These are phyloP conservation scores for Latrodectus geometricus DNA, from an alignment of 1,140 invertebrate species.

Conservation along the genomic window DNA sequence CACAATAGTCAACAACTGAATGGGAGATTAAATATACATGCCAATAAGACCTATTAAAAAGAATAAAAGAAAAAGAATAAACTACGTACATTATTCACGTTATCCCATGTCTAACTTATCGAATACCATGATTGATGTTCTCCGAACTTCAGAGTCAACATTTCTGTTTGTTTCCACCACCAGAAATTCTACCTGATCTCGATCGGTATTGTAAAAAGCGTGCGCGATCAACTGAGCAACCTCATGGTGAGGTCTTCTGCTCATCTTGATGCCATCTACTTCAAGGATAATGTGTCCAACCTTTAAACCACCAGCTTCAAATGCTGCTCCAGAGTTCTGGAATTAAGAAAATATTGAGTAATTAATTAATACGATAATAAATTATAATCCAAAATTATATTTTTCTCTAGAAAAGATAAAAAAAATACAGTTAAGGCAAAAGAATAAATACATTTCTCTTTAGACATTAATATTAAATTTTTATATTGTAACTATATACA, in stretches of 20 bases:
- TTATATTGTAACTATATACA: too few relatives aligned
- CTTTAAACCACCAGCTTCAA: constrained; percentile 88
- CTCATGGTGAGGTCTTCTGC: constrained; percentile 80
- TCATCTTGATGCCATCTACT: constrained; percentile 88
- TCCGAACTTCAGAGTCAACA: constrained; percentile 58
- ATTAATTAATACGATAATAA: background rate
- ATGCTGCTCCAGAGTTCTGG: constrained; percentile 93
- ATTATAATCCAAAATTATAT: too few relatives aligned
- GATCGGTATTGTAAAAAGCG: constrained; percentile 83
- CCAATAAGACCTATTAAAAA: too few relatives aligned
- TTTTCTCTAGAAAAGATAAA: too few relatives aligned
- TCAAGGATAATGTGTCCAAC: constrained; percentile 94
- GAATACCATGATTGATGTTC: constrained; percentile 64
- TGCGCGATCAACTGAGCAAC: constrained; percentile 89
- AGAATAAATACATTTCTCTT: too few relatives aligned
- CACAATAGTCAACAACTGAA: too few relatives aligned
- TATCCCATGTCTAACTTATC: constrained; percentile 22
- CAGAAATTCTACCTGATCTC: constrained; percentile 88
- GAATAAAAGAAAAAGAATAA: too few relatives aligned
- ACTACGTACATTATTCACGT: too few relatives aligned
- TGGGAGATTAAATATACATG: too few relatives aligned
- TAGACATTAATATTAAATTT: too few relatives aligned
- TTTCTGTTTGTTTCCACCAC: constrained; percentile 74
- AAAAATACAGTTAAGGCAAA: too few relatives aligned
- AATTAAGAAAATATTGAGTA: constrained; percentile 64